phyloP scores from a whole-genome alignment of 1,140 invertebrate genomes.

The Trypoxylus dichotomus region DNA sequence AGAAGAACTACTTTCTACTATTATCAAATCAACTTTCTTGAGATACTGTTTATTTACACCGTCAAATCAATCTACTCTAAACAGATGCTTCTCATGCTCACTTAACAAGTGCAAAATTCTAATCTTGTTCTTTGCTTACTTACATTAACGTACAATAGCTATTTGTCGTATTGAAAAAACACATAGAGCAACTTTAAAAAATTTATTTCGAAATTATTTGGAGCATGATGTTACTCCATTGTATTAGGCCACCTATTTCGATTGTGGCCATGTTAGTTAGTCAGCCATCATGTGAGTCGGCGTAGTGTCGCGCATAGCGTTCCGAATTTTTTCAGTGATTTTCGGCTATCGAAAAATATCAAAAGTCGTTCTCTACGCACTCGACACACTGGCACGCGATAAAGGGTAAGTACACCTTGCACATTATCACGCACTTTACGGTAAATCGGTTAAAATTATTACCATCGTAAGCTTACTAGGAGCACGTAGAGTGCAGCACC shows the following conservation, averaged over 20 bases:
- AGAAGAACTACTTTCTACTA: no score
- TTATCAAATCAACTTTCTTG: no score
- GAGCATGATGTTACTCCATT: background rate
- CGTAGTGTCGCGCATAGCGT: background rate
- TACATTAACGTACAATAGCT: background rate
- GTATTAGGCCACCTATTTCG: background rate
- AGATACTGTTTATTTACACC: no score
- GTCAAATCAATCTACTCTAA: background rate
- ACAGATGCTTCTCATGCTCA: background rate
- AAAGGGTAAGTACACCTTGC: slow-evolving; percentile 12
- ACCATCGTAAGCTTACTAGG: background rate
- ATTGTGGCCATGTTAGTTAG: slow-evolving; percentile 23
- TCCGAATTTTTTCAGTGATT: background rate
- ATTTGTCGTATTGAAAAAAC: background rate
- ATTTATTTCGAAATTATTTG: background rate
- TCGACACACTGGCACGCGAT: background rate
- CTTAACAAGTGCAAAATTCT: background rate
- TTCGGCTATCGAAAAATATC: background rate
- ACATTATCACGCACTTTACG: slow-evolving; percentile 10
- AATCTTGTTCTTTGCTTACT: background rate
- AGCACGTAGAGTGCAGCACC: slow-evolving; percentile 42
- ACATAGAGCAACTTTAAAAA: background rate
- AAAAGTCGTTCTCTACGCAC: background rate
- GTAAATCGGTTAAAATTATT: slow-evolving; percentile 8
- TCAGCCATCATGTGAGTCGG: slow-evolving; percentile 17